phyloP scores from a whole-genome alignment of 2,113 vertebrate genomes.

The Laterallus jamaicensis region DNA sequence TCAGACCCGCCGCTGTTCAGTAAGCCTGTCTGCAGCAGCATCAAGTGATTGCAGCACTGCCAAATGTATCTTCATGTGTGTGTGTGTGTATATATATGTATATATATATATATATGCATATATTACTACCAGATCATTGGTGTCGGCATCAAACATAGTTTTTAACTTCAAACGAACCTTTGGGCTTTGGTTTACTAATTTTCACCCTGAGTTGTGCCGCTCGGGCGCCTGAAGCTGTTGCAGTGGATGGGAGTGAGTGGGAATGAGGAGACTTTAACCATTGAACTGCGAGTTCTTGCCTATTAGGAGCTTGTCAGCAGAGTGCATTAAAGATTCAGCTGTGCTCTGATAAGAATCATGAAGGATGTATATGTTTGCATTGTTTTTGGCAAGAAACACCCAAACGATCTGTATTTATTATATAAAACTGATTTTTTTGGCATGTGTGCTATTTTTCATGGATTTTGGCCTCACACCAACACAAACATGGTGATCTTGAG shows the following conservation, averaged over 20 bases:
- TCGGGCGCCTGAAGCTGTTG: neutral
- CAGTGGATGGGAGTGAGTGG: neutral
- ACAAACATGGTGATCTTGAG: constrained; percentile 66
- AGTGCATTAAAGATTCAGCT: constrained; percentile 54
- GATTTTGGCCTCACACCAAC: constrained; percentile 57
- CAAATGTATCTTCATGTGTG: neutral
- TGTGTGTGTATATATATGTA: too few relatives aligned
- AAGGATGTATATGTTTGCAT: constrained; percentile 69
- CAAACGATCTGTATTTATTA: constrained; percentile 62
- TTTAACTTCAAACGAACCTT: neutral
- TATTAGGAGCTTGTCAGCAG: constrained; percentile 25
- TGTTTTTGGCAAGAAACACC: constrained; percentile 66
- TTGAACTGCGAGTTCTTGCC: neutral
- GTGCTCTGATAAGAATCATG: constrained; percentile 60
- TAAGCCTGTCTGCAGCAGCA: neutral
- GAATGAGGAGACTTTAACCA: neutral
- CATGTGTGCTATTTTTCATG: constrained; percentile 51
- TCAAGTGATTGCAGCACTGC: neutral
- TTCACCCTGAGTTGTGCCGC: neutral
- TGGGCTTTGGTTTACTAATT: neutral
- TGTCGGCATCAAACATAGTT: neutral
- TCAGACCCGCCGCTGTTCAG: neutral
- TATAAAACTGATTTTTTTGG: constrained; percentile 70
- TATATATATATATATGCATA: neutral
- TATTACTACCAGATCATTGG: neutral